These are phyloP conservation scores for Manis javanica DNA, from an alignment of 2,797 vertebrate genomes.

Conservation along the genomic window DNA sequence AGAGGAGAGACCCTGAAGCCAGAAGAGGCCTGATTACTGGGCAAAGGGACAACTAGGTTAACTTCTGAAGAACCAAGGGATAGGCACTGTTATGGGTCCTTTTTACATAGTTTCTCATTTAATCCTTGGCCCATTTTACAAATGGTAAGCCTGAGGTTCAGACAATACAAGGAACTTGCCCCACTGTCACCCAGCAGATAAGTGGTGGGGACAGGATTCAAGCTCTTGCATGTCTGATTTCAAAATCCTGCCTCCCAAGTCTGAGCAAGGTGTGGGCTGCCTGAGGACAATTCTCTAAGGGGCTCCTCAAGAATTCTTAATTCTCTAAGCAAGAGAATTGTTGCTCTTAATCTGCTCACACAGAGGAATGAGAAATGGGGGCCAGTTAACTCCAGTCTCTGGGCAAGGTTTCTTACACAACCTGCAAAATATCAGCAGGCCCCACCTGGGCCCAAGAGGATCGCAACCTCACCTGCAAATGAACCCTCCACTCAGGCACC, in stretches of 20 bases:
- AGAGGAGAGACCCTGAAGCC: not conserved
- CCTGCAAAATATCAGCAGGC: not conserved
- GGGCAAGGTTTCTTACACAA: not conserved
- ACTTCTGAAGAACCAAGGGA: not conserved
- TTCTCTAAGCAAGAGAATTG: too few species aligned
- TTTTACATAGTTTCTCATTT: not conserved
- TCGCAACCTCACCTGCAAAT: not conserved
- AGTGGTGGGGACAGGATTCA: not conserved
- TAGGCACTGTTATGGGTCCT: not conserved
- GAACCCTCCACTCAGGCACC: not conserved
- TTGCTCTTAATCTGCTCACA: too few species aligned
- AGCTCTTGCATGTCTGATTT: not conserved
- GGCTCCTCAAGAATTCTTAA: too few species aligned
- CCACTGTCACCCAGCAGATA: not conserved
- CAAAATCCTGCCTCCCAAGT: not conserved
- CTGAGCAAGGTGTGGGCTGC: not conserved
- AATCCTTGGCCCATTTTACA: not conserved
- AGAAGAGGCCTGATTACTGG: not conserved
- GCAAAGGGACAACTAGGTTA: not conserved
- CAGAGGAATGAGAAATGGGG: not conserved
- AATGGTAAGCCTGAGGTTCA: not conserved
- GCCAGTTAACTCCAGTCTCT: not conserved
- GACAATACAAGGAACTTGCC: not conserved
- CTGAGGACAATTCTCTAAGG: too few species aligned
- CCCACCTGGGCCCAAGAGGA: not conserved